Evolutionary conservation across 2,797 vertebrate genomes (phyloP).

Genomic region (Picus viridis): DNA sequence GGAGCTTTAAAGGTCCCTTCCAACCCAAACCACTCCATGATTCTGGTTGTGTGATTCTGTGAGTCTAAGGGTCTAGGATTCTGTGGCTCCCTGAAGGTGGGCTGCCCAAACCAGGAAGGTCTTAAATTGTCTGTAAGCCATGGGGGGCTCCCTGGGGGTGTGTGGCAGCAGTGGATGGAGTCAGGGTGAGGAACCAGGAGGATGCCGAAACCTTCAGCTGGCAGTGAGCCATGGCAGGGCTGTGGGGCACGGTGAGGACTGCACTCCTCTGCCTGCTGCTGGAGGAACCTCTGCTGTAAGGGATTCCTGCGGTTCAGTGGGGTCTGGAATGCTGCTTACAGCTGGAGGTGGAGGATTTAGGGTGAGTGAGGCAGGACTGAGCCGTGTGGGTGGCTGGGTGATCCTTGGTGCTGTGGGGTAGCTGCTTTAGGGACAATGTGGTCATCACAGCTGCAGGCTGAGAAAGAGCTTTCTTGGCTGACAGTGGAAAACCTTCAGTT

Average conservation of each 20-base stretch:
- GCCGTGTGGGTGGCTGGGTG: fast-evolving
- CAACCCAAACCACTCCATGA: too few species aligned
- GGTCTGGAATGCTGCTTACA: background rate
- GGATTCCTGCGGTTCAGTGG: background rate
- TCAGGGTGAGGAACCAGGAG: background rate
- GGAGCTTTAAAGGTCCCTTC: too few species aligned
- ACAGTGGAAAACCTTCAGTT: background rate
- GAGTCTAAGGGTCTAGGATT: too few species aligned
- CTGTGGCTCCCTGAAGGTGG: background rate
- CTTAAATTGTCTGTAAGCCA: fast-evolving
- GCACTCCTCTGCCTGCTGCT: fast-evolving
- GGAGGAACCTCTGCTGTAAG: background rate
- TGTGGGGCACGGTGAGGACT: fast-evolving
- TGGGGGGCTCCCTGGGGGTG: fast-evolving
- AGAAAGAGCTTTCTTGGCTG: background rate
- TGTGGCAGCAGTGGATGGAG: background rate
- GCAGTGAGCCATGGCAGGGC: background rate
- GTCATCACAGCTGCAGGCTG: background rate
- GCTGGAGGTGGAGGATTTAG: background rate
- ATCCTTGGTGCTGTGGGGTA: background rate
- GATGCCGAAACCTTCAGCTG: background rate
- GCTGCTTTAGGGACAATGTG: fast-evolving
- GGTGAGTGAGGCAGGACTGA: fast-evolving
- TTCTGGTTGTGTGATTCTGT: too few species aligned
- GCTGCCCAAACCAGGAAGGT: background rate